Evolutionary conservation across 2,888 invertebrate genomes (phyloP), one percentile per base, ranked within the genome.

Genomic region (Aquatica leii): DNA sequence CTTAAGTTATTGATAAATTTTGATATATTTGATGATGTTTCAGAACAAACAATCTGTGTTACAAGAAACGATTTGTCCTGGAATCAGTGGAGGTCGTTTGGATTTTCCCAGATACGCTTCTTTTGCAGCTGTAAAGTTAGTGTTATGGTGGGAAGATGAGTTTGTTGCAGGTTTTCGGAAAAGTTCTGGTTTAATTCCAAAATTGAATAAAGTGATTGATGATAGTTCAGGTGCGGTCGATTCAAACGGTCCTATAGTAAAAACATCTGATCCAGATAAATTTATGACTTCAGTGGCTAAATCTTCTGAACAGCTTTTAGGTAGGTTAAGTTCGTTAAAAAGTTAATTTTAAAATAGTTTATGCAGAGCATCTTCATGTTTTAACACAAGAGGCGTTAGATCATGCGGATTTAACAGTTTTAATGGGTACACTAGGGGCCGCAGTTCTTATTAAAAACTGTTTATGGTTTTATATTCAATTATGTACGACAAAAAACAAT

Each of bases 71-170:
- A 84, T 94, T 64, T 94, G 94, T 74, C 84, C 86, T 0, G 90
- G 91, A 20, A 88, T 93, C n/a, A 91, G 92, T 31, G 93, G 93
- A 11, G 93, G 93, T 0, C 86, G 90, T 69, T 80, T 93, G 53
- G 93, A 93, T 79, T 93, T 93, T 78, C 94, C 94, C 0, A 86
- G 92, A 54, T 91, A 90, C 76, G 93, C 92, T 5, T 93, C 93
- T 0, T 93, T 93, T 83, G 93, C 93, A 1, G 88, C 93, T 0
- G 89, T 92, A 14, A 94, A 94, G 82, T 86, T 93, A 69, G 92
- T 93, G 0, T 80, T 89, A n/a, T 94, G 93, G 94, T 90, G 93
- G 86, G 93, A 94, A 81, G 92, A 92, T 69, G 93, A 93, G 75
- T 93, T 90, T 74, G 82, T 86, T 34, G 90, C 91, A 55, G 91